Base-by-base conservation (phyloP, 2,113 vertebrate genomes). In the Barnardius zonarius region DNA sequence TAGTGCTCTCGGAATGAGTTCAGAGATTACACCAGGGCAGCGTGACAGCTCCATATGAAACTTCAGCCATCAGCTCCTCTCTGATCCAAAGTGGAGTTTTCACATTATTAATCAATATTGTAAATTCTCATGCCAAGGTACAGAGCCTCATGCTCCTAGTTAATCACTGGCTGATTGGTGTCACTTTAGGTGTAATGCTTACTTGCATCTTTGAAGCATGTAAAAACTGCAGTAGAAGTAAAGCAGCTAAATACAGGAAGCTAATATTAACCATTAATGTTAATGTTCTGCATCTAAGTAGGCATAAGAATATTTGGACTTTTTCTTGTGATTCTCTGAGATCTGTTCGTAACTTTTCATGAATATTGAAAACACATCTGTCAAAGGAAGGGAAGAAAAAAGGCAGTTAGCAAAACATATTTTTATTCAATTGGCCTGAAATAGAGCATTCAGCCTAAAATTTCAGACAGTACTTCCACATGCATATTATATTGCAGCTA, bases 11-110 rank as follows among this genome's bases (percentile, higher is more conserved):
- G 9, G 69, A 57, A 68, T 2, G 4, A 85, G 17, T 44, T 74
- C 54, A 39, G 44, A 37, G 30, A n/a, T 73, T 23, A 46, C 31
- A 25, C 33, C 39, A 61, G 35, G 51, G 62, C 63, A 76, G 49
- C 1, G 0, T 69, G 33, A 19, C 2, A 5, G 35, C 67, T 57
- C 41, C 5, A 3, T 14, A 1, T 25, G 24, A 63, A 64, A 37
- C 18, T 68, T 77, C 24, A 63, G 20, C 39, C 39, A 16, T 28
- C 62, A 41, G 13, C 12, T 67, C 30, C 54, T 54, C 57, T n/a
- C 35, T 46, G 62, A 62, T 54, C 25, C 1, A 2, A 13, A n/a
- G 18, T 52, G 27, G 68, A 68, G 43, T 59, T 57, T 77, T 52
- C 48, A 41, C 28, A 5, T 37, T 31, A 43, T 35, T 68, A 54